phyloP scores from a whole-genome alignment of 1,140 invertebrate species.

The Chionoecetes opilio region DNA sequence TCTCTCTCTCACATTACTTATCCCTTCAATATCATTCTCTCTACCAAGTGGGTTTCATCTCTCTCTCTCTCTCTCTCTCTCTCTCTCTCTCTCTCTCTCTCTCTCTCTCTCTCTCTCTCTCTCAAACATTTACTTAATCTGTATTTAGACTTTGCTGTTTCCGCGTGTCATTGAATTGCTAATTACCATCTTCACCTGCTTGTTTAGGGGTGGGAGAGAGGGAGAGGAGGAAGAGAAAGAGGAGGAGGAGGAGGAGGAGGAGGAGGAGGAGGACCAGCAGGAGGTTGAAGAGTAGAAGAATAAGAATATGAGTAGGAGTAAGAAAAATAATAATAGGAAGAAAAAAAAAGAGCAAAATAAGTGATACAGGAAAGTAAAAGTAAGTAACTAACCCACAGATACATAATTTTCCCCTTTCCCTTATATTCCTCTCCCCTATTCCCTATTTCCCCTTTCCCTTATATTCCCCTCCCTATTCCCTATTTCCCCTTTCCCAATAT shows the following conservation, averaged over 20 bases:
- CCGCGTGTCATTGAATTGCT: no score
- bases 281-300: constrained; percentile 3
- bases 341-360: background rate
- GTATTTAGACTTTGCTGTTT: no score
- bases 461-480: no score
- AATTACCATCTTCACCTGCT: no score
- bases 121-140: background rate
- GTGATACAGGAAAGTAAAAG: background rate
- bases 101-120: constrained; percentile 27
- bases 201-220: background rate
- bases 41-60: background rate
- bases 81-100: constrained; percentile 1
- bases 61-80: background rate
- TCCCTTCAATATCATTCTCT: background rate
- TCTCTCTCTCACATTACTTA: no score
- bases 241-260: background rate
- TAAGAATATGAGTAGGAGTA: constrained; percentile 3
- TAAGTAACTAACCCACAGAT: background rate
- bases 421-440: no score
- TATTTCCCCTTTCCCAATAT: no score
- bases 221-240: background rate
- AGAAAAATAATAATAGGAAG: background rate
- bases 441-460: no score
- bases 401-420: background rate
- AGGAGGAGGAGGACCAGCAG: background rate